Evolutionary conservation across 2,113 vertebrate genomes (phyloP).

Genomic region (Triplophysa tibetana): DNA sequence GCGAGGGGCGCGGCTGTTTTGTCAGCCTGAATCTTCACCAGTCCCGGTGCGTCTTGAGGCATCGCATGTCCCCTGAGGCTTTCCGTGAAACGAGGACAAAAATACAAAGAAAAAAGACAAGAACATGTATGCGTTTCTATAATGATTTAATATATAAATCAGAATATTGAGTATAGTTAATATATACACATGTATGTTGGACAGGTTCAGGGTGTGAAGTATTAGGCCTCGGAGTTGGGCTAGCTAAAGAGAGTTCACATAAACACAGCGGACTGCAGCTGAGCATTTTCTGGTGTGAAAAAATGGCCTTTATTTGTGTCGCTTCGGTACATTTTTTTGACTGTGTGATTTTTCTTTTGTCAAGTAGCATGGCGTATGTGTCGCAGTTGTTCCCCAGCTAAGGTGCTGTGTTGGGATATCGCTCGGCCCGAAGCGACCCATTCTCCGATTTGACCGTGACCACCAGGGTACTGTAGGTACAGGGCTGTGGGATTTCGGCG

Average conservation of each 20-base stretch:
- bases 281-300: conserved; percentile 51
- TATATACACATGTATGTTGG: conserved; percentile 74
- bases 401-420: not conserved
- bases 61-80: conserved; percentile 48
- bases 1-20: not conserved
- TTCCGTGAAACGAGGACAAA: conserved; percentile 67
- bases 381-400: conserved; percentile 35
- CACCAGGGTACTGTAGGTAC: conserved; percentile 4
- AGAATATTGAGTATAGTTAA: conserved; percentile 77
- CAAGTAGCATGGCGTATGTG: conserved; percentile 64
- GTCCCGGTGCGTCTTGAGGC: conserved; percentile 28
- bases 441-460: conserved; percentile 24
- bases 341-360: conserved; percentile 42
- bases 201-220: conserved; percentile 44
- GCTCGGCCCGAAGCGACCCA: conserved; percentile 18
- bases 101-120: conserved; percentile 65
- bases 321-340: conserved; percentile 65
- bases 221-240: not conserved
- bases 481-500: not conserved
- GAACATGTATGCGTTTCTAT: conserved; percentile 69
- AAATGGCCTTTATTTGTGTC: conserved; percentile 61
- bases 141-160: conserved; percentile 79
- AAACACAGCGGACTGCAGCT: conserved; percentile 39
- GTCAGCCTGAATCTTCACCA: conserved; percentile 9
- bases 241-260: conserved; percentile 35